Conservation (phyloP, 2,113 vertebrate genomes). For the Oreocharis arfaki region DNA sequence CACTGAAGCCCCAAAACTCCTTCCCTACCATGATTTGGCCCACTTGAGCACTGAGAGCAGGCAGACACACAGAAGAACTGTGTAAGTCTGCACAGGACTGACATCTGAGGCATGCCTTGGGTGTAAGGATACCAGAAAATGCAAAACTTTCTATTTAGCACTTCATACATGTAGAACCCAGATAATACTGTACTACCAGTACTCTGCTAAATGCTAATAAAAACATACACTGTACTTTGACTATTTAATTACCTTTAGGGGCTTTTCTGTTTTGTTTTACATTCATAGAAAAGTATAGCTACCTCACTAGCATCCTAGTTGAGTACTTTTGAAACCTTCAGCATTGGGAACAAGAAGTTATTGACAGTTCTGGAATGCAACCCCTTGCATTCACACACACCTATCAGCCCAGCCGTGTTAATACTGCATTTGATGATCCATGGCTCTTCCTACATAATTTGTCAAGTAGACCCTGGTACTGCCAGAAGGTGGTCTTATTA, state of each 20-base stretch:
- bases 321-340: neutral
- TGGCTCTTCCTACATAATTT: neutral
- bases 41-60: neutral
- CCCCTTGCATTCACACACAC: neutral
- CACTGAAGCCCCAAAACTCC: neutral
- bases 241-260: neutral
- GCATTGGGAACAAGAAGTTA: neutral
- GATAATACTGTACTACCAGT: too few species aligned
- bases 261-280: neutral
- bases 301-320: neutral
- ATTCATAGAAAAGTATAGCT: neutral
- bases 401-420: rapidly evolving
- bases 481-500: neutral
- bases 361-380: neutral
- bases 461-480: neutral
- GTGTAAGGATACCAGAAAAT: neutral
- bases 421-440: neutral
- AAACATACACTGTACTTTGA: neutral
- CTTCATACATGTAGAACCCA: neutral
- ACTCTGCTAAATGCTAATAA: neutral
- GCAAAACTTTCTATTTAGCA: neutral
- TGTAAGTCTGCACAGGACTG: neutral
- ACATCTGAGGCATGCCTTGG: neutral
- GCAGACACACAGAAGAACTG: neutral
- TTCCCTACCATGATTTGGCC: rapidly evolving